Evolutionary conservation across 92 coral and sea anemone genomes (phyloP).

Genomic region (Heliopora coerulea): DNA sequence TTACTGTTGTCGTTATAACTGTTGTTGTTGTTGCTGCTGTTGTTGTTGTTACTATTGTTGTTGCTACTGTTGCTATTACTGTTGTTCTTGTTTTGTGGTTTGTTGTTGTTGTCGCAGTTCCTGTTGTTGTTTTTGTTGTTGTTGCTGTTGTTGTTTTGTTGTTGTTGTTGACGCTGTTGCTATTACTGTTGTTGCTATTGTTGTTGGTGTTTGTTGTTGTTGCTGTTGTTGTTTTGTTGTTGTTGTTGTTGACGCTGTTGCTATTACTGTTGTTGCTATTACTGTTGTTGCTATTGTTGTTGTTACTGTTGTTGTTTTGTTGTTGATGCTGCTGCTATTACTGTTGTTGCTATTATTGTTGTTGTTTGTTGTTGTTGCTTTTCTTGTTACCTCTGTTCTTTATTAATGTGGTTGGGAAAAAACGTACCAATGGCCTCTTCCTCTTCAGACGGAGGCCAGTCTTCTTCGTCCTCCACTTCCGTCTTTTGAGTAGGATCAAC

Average conservation of each 20-base stretch:
- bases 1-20: no score
- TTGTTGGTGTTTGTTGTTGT: constrained; percentile 21
- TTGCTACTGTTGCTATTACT: background rate
- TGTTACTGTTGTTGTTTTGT: constrained; percentile 3
- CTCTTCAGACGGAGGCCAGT: constrained; percentile 90
- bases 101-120: background rate
- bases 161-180: constrained; percentile 4
- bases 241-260: background rate
- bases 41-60: background rate
- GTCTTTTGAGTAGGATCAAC: constrained; percentile 65
- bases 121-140: background rate
- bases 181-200: constrained; percentile 22
- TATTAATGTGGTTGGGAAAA: background rate
- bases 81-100: background rate
- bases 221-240: constrained; percentile 18
- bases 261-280: background rate
- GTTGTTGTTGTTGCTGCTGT: background rate
- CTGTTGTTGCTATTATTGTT: constrained; percentile 22
- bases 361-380: constrained; percentile 20
- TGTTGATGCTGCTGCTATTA: constrained; percentile 19
- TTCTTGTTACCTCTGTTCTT: constrained; percentile 16
- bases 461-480: constrained; percentile 75
- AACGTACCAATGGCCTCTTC: constrained; percentile 77
- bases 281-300: background rate
- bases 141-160: constrained; percentile 21